Percentiles rank a stretch among this genome's conserved stretches.
phyloP scores from a whole-genome alignment of 1,140 invertebrate genomes.

The Tribolium madens region DNA sequence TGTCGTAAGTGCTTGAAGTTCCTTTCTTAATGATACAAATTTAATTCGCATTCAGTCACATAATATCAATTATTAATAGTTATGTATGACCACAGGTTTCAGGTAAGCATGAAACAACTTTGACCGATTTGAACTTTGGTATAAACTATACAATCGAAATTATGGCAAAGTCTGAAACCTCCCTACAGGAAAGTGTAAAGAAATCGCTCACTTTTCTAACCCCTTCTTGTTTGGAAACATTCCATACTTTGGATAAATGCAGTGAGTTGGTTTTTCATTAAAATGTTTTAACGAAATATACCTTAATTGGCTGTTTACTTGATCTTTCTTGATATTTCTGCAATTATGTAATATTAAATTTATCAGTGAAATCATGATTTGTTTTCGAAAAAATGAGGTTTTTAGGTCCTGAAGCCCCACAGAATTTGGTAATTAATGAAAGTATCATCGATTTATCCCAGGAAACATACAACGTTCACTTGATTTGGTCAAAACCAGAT shows the following conservation, averaged over 20 bases:
- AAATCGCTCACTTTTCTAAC: background rate
- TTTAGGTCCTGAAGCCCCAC: conserved; percentile 63
- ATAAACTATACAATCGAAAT: background rate
- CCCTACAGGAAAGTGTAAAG: background rate
- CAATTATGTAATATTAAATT: too few relatives aligned
- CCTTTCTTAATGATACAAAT: background rate
- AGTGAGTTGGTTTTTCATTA: conserved; percentile 1
- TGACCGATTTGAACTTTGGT: background rate
- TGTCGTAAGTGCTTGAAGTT: conserved; percentile 1
- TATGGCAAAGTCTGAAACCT: background rate
- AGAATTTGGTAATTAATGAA: conserved; percentile 55
- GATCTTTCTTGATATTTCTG: too few relatives aligned
- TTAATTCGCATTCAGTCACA: background rate
- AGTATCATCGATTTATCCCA: conserved; percentile 47
- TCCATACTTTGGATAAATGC: conserved; percentile 3
- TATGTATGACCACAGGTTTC: background rate
- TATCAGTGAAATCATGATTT: background rate
- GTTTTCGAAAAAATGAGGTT: background rate
- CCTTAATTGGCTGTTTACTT: too few relatives aligned
- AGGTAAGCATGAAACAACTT: background rate
- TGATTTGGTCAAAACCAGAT: conserved; percentile 64
- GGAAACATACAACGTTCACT: conserved; percentile 57
- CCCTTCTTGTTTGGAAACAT: conserved; percentile 5
- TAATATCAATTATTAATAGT: background rate
- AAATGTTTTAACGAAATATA: too few relatives aligned